These are phyloP conservation scores for Buteo buteo DNA, from an alignment of 2,113 vertebrate genomes.

Conservation along the genomic window DNA sequence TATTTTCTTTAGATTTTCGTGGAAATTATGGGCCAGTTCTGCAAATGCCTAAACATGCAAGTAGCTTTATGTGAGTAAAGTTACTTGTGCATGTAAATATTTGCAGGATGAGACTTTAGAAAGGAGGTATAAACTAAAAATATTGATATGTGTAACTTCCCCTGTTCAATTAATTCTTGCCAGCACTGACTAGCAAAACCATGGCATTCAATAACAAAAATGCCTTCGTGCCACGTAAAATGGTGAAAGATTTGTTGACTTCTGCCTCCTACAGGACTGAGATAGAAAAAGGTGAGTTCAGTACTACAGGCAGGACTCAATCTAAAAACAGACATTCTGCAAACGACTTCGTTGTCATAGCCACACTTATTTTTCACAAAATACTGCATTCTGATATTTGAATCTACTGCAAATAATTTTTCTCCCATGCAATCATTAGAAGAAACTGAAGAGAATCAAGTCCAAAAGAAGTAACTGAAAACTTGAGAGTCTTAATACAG, in stretches of 20 bases:
- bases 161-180: conserved; percentile 41
- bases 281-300: neutral
- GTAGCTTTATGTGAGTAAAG: neutral
- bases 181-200: conserved; percentile 17
- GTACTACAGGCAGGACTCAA: neutral
- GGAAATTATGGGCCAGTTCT: neutral
- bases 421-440: neutral
- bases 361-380: neutral
- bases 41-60: neutral
- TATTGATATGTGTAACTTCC: neutral
- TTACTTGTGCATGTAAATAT: neutral
- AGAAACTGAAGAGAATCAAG: neutral
- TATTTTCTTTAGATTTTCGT: neutral
- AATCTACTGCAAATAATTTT: neutral
- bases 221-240: neutral
- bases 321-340: neutral
- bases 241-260: conserved; percentile 37
- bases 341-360: neutral
- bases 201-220: conserved; percentile 15
- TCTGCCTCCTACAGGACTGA: conserved; percentile 64
- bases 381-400: neutral
- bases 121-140: neutral
- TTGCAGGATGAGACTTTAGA: neutral
- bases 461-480: neutral
- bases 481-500: neutral